Evolutionary conservation across 2,797 vertebrate genomes (phyloP).

Genomic region (Enteromius thamalakanensis): DNA sequence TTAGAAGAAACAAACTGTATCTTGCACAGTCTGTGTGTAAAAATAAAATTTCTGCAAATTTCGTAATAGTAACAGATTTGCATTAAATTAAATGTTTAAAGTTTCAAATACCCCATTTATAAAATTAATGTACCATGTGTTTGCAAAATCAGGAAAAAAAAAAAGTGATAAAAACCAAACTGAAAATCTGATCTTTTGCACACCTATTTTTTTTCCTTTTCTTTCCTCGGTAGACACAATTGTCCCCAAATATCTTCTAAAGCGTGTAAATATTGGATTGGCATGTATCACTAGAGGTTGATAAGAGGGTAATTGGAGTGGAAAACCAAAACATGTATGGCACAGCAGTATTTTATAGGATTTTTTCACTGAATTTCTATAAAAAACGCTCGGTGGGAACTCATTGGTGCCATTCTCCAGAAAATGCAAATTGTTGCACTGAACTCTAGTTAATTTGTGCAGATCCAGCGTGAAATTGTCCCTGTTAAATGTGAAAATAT

Average conservation of each 20-base stretch:
- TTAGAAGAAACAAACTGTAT: background rate
- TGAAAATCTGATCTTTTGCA: background rate
- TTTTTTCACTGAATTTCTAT: conserved; percentile 20
- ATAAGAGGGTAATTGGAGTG: background rate
- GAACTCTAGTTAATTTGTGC: conserved; percentile 69
- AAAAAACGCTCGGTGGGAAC: background rate
- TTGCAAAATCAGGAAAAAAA: background rate
- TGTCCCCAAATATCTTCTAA: background rate
- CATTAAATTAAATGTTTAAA: background rate
- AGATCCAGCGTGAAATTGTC: conserved; percentile 68
- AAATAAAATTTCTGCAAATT: background rate
- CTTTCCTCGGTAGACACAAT: background rate
- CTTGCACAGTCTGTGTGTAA: background rate
- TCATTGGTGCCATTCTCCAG: conserved; percentile 48
- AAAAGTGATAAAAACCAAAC: background rate
- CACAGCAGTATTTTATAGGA: background rate
- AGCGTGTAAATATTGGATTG: background rate
- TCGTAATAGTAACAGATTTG: background rate
- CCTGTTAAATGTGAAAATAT: conserved; percentile 58
- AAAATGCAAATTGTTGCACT: conserved; percentile 56
- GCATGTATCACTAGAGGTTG: background rate
- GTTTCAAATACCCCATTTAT: background rate
- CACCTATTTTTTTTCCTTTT: background rate
- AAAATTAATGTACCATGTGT: background rate
- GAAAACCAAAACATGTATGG: background rate